Percentiles rank a stretch among this genome's conserved stretches.
These are phyloP conservation scores for Mongoloraphidia duomilia DNA, from an alignment of 2,888 invertebrate genomes.

Conservation along the genomic window DNA sequence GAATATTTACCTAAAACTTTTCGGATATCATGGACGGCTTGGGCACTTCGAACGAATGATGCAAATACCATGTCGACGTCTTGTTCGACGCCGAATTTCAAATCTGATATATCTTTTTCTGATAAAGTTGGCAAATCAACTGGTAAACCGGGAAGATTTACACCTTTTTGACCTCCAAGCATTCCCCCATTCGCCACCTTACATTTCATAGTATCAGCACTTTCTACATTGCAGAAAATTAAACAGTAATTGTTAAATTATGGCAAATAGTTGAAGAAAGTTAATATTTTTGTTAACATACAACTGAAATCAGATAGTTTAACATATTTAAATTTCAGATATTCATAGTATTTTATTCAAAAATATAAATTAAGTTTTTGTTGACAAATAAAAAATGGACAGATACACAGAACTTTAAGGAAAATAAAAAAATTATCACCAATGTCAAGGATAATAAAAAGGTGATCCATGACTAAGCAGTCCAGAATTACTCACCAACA, in stretches of 20 bases:
- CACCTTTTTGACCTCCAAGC: conserved; percentile 36
- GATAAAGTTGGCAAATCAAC: conserved; percentile 29
- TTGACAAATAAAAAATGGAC: no score
- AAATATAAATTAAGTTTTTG: conserved; percentile 25
- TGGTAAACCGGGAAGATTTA: conserved; percentile 37
- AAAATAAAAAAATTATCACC: no score
- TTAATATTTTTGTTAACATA: not conserved
- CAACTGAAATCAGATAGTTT: not conserved
- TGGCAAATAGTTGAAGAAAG: not conserved
- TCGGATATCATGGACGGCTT: conserved; percentile 46
- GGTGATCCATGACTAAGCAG: no score
- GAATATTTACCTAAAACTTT: conserved; percentile 24
- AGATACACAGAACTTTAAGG: no score
- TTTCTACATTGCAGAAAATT: conserved; percentile 29
- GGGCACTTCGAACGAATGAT: conserved; percentile 58
- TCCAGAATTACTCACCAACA: conserved; percentile 30
- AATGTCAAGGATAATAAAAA: no score
- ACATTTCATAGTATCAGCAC: conserved; percentile 36
- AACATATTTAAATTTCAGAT: conserved; percentile 28
- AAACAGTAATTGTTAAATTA: conserved; percentile 7
- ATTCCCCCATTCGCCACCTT: conserved; percentile 36
- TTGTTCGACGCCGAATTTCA: conserved; percentile 48
- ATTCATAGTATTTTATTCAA: conserved; percentile 61
- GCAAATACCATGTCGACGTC: conserved; percentile 66
- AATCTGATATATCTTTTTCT: conserved; percentile 31